Evolutionary conservation across 2,113 vertebrate species (phyloP).

Genomic region (Eurystomus gularis): DNA sequence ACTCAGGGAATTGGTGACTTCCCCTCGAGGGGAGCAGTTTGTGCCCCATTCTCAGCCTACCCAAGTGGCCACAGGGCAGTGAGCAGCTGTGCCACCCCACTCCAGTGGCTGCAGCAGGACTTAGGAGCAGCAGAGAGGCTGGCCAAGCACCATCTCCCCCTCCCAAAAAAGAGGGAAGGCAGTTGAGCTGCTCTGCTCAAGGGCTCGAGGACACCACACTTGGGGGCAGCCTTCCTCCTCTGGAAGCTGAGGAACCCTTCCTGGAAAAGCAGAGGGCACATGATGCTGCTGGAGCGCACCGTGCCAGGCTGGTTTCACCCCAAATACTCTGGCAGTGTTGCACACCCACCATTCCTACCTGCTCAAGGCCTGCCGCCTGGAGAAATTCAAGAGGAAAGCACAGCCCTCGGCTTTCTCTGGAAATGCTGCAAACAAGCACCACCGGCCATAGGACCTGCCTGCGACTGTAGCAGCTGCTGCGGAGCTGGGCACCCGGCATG

Average conservation of each 20-base stretch:
- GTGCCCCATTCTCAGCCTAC: background rate
- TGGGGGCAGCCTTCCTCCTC: background rate
- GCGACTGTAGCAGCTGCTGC: background rate
- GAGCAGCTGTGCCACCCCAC: background rate
- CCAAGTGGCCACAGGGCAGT: background rate
- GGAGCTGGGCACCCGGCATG: background rate
- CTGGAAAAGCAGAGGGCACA: background rate
- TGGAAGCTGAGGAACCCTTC: background rate
- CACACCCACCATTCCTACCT: background rate
- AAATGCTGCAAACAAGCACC: rapidly evolving
- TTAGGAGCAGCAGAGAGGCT: background rate
- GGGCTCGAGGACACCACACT: background rate
- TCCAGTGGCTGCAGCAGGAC: no score
- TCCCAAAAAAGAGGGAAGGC: background rate
- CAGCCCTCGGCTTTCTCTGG: background rate
- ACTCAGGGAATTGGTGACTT: rapidly evolving
- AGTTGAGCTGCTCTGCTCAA: background rate
- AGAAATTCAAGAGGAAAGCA: background rate
- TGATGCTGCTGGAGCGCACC: background rate
- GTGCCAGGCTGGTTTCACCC: background rate
- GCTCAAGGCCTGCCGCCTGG: background rate
- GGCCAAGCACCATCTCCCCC: background rate
- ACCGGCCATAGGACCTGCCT: background rate
- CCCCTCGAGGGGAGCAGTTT: rapidly evolving
- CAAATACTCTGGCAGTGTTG: rapidly evolving